Evolutionary conservation across 2,113 vertebrate genomes (phyloP).

Genomic region (Serilophus lunatus): DNA sequence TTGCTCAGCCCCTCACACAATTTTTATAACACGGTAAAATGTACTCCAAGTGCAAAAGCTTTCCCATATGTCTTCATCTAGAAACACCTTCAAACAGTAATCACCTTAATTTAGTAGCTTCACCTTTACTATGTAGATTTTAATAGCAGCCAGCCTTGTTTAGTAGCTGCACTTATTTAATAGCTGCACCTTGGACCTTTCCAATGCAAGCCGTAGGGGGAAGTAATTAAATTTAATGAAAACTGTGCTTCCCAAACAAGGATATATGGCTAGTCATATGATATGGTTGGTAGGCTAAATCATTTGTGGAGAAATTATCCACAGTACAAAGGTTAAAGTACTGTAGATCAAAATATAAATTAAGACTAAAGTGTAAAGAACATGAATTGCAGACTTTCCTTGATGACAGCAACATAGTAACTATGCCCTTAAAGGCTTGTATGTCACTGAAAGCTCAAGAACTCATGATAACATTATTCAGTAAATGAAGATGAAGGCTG

Average conservation of each 20-base stretch:
- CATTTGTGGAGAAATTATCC: background rate
- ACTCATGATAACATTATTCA: background rate
- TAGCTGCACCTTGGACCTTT: slow-evolving; percentile 20
- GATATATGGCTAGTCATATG: background rate
- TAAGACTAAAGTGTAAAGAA: background rate
- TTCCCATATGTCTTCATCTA: background rate
- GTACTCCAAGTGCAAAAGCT: background rate
- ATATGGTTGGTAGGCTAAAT: slow-evolving; percentile 5
- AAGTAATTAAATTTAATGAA: slow-evolving; percentile 38
- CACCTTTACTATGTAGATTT: slow-evolving; percentile 46
- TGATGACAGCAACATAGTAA: background rate
- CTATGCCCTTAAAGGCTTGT: background rate
- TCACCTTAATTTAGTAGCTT: slow-evolving; percentile 27
- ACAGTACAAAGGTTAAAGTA: slow-evolving; percentile 9
- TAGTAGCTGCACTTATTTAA: slow-evolving; percentile 9
- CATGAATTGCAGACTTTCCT: background rate
- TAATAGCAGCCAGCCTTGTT: slow-evolving; percentile 8
- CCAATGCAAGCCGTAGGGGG: background rate
- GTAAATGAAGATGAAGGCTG: background rate
- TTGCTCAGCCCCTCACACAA: background rate
- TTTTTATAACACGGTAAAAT: background rate
- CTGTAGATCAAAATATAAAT: background rate
- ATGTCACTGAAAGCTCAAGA: background rate
- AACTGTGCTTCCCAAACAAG: slow-evolving; percentile 25
- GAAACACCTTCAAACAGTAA: background rate